These are phyloP conservation scores for Pachycephus smyrnensis DNA, from an alignment of 2,888 invertebrate genomes.

Conservation along the genomic window DNA sequence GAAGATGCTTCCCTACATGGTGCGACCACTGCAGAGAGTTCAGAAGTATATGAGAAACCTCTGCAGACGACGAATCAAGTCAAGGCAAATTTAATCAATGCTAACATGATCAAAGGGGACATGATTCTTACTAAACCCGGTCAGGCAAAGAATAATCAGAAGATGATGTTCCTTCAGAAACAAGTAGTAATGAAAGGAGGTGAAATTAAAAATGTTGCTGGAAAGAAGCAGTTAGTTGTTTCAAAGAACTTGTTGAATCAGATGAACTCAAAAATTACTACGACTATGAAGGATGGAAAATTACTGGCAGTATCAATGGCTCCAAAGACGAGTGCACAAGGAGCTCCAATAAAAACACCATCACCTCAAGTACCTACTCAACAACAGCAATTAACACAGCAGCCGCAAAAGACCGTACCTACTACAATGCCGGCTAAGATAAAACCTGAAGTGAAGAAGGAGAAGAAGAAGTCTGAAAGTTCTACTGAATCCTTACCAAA, in stretches of 20 bases:
- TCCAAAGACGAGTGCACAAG: slow-evolving; percentile 25
- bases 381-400: slow-evolving; percentile 6
- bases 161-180: slow-evolving; percentile 59
- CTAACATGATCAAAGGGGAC: slow-evolving; percentile 64
- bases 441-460: slow-evolving; percentile 56
- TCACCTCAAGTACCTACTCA: slow-evolving; percentile 18
- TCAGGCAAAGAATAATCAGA: slow-evolving; percentile 54
- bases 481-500: slow-evolving; percentile 34
- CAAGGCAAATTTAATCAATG: slow-evolving; percentile 70
- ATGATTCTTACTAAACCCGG: slow-evolving; percentile 64
- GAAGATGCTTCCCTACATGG: slow-evolving; percentile 40
- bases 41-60: slow-evolving; percentile 41
- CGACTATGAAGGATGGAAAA: slow-evolving; percentile 50
- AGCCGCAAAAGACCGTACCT: slow-evolving; percentile 13
- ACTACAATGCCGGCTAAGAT: slow-evolving; percentile 55
- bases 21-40: not conserved
- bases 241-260: slow-evolving; percentile 42
- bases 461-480: slow-evolving; percentile 52
- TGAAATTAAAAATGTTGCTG: slow-evolving; percentile 47
- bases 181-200: slow-evolving; percentile 54
- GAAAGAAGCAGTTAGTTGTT: slow-evolving; percentile 51
- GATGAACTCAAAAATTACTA: slow-evolving; percentile 36
- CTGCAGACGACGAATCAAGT: slow-evolving; percentile 64
- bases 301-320: slow-evolving; percentile 31
- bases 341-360: not conserved